Evolutionary conservation across 1,140 invertebrate species (phyloP), one percentile per base, ranked within the genome.

Genomic region (Coelopa frigida): DNA sequence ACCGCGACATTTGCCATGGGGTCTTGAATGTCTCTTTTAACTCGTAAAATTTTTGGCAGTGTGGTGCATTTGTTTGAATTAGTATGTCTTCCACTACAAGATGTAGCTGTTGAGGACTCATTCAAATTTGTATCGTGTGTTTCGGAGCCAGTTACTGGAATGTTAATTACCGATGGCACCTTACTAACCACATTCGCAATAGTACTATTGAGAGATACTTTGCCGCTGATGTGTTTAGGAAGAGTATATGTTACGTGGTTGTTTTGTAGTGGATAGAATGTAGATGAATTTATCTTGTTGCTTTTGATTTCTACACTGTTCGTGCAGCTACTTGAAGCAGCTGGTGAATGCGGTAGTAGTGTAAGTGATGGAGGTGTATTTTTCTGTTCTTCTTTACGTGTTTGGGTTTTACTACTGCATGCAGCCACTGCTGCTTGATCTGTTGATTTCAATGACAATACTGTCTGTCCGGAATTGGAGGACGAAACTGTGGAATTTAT

Each of bases 131-230:
- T 43, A 46, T 41, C 8, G 20, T 40, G 20, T 12, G 23, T 37
- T 27, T 33, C 43, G 3, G 24, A 21, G 10, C 26, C 20, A 31
- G 46, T 15, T 2, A 55, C 52, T 8, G 67, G 67, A 39, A 69
- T 61, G 31, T 58, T 69, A 20, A 70, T 65, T 10, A 70, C 66
- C 14, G 67, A 67, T 15, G 67, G 67, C 32, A 70, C 67, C 31
- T 70, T 70, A 52, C 61, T 67, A 21, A 70, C 63, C 22, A 69
- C 67, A 41, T 58, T 69, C 22, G 64, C 58, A 32, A 69, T 68
- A 27, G 66, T 63, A 38, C 63, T 65, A 46, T 68, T 68, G 12
- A 67, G 45, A 3, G 65, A 66, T 26, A 68, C 51, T 50, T 69
- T 69, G 18, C 66, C 66, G 47, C 58, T 58, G 10, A 68, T 61